Evolutionary conservation across 2,797 vertebrate genomes (phyloP).

Genomic region (Delichon dasypus): DNA sequence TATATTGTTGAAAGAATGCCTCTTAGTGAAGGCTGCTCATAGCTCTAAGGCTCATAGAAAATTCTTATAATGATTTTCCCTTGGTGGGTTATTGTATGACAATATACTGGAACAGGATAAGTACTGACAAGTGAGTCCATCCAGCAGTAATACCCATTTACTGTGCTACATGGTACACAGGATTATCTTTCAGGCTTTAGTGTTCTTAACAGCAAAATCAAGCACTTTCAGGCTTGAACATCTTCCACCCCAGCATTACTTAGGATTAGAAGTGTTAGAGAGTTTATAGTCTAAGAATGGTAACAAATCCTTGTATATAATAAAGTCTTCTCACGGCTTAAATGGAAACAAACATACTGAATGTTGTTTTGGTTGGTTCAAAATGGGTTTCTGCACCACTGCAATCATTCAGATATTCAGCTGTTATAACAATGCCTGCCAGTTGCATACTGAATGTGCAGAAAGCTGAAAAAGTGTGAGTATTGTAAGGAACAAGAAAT

Average conservation of each 20-base stretch:
- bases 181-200: background rate
- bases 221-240: background rate
- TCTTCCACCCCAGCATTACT: background rate
- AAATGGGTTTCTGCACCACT: background rate
- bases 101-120: background rate
- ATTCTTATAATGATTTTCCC: background rate
- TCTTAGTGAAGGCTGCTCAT: background rate
- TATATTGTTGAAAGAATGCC: fast-evolving
- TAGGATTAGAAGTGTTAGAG: background rate
- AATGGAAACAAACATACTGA: background rate
- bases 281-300: background rate
- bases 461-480: background rate
- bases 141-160: background rate
- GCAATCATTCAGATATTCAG: background rate
- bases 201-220: background rate
- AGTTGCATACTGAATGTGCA: background rate
- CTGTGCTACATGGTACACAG: background rate
- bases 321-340: background rate
- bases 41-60: background rate
- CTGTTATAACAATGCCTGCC: background rate
- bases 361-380: background rate
- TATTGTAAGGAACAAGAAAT: background rate
- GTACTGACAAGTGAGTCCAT: background rate
- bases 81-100: background rate
- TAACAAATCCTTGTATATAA: background rate